Evolutionary conservation across 2,797 vertebrate genomes (phyloP), one percentile per base, ranked within the genome.

Genomic region (Acrossocheilus wenchowensis): DNA sequence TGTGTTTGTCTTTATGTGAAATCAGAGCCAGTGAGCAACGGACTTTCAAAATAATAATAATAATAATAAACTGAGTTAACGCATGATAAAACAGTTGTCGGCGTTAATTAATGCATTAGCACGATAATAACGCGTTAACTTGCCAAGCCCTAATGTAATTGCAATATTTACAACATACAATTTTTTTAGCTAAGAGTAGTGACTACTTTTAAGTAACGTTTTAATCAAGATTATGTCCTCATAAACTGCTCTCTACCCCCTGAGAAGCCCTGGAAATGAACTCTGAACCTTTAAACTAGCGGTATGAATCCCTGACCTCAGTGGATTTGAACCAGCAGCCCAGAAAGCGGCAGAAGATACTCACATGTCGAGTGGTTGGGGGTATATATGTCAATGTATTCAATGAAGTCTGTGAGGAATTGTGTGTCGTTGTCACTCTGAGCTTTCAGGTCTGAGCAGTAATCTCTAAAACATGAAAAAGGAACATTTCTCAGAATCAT

Each of bases 391-490:
- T 99, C 97, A 87, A 99, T 98, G 94, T 97, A 97, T 75, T 97
- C 93, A 92, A 95, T 97, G 93, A 99, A 98, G 89, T 97, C 96
- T 88, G 96, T 94, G 72, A 99, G 96, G 93, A 98, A 99, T 90
- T 97, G 97, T 0, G 97, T 98, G 94, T 97, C 99, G 93, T 97
- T 97, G 84, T 95, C 95, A 26, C 96, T 72, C 81, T 74, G 95
- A 57, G 94, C 94, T 90, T 96, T 97, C 85, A 99, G 90, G 86
- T 98, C 97, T 57, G 81, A 96, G 91, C 98, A 99, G 92, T 99
- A 99, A 89, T 96, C 93, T 92, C 98, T 99, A 84, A 26, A 69
- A 79, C 36, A 81, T 52, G 72, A 15, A 78, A 50, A 15, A 34
- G 1, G 15, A 52, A 52, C 15, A 52, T 52, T 52, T 52, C 48